Percentiles rank a stretch among this genome's conserved stretches.
Conservation (phyloP, 2,888 invertebrate species). For the Neoitamus cyanurus region DNA sequence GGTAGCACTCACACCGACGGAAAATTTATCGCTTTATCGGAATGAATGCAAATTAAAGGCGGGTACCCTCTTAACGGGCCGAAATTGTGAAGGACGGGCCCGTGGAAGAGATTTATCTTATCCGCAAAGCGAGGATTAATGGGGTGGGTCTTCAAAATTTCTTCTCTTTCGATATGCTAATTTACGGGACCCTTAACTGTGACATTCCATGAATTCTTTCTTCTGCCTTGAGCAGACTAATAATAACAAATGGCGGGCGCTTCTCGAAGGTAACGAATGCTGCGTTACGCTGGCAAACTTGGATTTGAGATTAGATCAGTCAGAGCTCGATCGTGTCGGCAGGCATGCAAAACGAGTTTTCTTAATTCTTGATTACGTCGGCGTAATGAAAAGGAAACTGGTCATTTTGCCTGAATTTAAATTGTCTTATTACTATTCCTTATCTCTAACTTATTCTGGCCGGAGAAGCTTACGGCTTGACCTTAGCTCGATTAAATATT, state of each 20-base stretch:
- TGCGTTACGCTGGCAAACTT: neutral
- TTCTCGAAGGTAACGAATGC: neutral
- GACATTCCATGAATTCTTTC: neutral
- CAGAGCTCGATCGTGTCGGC: neutral
- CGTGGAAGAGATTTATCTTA: slow-evolving; percentile 2
- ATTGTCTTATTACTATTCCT: slow-evolving; percentile 19
- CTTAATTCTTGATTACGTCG: slow-evolving; percentile 29
- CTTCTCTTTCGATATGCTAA: slow-evolving; percentile 30
- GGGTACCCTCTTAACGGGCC: neutral
- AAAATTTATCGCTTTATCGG: slow-evolving; percentile 25
- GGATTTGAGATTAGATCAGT: slow-evolving; percentile 21
- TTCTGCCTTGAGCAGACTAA: neutral
- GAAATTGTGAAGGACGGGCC: neutral
- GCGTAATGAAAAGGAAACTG: slow-evolving; percentile 21
- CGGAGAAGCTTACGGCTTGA: neutral
- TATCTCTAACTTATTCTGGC: slow-evolving; percentile 6
- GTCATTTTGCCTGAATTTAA: slow-evolving; percentile 30
- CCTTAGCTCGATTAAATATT: slow-evolving; percentile 23
- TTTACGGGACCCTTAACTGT: slow-evolving; percentile 7
- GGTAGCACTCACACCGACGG: neutral
- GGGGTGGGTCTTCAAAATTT: slow-evolving; percentile 18
- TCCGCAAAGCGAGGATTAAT: slow-evolving; percentile 35
- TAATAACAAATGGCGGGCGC: neutral
- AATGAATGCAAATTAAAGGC: slow-evolving; percentile 8
- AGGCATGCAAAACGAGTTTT: neutral